Conservation (phyloP, 2,797 vertebrate genomes). For the Heliangelus exortis region DNA sequence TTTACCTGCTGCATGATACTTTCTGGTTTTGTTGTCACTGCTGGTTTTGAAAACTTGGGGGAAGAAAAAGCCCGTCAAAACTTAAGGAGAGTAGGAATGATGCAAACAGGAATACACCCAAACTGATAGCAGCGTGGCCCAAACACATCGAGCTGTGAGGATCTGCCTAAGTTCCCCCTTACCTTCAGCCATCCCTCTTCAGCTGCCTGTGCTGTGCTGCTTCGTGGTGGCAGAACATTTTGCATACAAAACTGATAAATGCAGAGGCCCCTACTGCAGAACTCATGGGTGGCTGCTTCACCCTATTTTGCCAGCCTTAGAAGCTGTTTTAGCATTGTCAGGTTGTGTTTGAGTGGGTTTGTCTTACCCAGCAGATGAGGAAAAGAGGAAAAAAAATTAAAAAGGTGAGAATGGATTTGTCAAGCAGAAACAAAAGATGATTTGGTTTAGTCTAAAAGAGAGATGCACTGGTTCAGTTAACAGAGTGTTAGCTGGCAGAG, state of each 20-base stretch:
- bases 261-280: background rate
- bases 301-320: background rate
- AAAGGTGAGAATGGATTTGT: background rate
- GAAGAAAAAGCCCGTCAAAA: background rate
- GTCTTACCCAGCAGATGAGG: background rate
- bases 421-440: background rate
- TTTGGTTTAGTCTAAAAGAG: background rate
- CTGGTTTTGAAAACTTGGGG: background rate
- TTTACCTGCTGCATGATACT: fast-evolving
- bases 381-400: background rate
- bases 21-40: background rate
- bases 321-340: background rate
- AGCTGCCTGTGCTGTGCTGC: background rate
- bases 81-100: background rate
- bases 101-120: background rate
- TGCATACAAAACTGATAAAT: background rate
- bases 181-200: background rate
- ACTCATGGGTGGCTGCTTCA: background rate
- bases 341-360: background rate
- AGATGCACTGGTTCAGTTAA: fast-evolving
- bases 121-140: background rate
- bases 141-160: background rate
- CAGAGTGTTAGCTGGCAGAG: background rate
- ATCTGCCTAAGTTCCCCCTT: background rate
- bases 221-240: background rate